Evolutionary conservation across 1,140 invertebrate genomes (phyloP).

Genomic region (Cyrtorhinus lividipennis): DNA sequence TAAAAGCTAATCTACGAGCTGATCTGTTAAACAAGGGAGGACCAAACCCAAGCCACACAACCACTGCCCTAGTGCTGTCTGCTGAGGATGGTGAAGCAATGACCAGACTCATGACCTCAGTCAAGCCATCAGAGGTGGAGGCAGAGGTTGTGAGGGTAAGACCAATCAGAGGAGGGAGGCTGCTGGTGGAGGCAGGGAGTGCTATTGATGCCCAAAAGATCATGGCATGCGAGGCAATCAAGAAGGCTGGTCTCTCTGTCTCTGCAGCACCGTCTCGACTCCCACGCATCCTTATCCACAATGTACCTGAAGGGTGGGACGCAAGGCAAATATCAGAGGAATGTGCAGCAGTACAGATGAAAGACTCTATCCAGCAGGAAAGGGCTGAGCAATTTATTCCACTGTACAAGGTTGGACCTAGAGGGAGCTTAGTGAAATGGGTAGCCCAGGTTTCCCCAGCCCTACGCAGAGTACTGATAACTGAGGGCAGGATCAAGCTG

Average conservation of each 20-base stretch:
- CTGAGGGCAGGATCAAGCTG: not conserved
- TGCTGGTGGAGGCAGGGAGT: too few species aligned
- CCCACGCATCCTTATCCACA: too few species aligned
- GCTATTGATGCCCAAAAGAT: too few species aligned
- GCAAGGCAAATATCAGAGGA: not conserved
- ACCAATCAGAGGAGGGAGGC: not conserved
- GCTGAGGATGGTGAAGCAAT: not conserved
- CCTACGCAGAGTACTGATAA: not conserved
- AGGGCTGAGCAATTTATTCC: not conserved
- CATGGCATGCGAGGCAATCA: too few species aligned
- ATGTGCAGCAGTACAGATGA: not conserved
- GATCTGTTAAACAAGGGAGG: not conserved
- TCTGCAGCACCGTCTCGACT: not conserved
- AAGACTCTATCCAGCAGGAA: not conserved
- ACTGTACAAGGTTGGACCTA: not conserved
- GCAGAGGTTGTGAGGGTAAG: not conserved
- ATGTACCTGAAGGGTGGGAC: not conserved
- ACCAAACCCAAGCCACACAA: not conserved
- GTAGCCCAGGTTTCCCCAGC: not conserved
- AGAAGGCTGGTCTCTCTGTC: not conserved
- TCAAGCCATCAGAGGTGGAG: not conserved
- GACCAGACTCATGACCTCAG: not conserved
- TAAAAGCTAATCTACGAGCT: not conserved
- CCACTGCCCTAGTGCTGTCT: not conserved
- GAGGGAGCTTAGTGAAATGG: not conserved